phyloP scores from a whole-genome alignment of 2,888 invertebrate species.

The Eustalomyia histrio region DNA sequence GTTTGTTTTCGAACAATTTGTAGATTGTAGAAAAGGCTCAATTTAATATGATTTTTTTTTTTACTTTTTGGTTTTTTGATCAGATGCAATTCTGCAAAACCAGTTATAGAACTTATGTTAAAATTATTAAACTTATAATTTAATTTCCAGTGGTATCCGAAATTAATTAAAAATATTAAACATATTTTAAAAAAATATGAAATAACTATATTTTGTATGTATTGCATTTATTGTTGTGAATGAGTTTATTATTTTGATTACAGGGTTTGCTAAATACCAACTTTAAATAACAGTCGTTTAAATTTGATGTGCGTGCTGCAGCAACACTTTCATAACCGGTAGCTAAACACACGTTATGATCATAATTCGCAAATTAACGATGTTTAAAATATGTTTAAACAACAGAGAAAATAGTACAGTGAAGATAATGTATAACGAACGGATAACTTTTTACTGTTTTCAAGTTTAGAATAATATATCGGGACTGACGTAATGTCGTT shows the following conservation, averaged over 20 bases:
- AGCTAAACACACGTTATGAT: conserved; percentile 51
- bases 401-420: too few species aligned
- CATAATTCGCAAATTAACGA: conserved; percentile 51
- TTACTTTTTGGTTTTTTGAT: too few species aligned
- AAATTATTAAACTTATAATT: too few species aligned
- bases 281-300: conserved; percentile 39
- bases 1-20: background rate
- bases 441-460: too few species aligned
- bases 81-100: too few species aligned
- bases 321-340: conserved; percentile 49
- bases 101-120: too few species aligned
- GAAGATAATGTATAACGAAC: too few species aligned
- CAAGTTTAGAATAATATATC: too few species aligned
- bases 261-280: conserved; percentile 29
- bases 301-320: conserved; percentile 48
- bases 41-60: background rate
- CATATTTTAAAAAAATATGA: background rate
- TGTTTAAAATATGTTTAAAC: conserved; percentile 7
- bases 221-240: background rate
- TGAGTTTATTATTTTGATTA: conserved; percentile 37
- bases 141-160: too few species aligned
- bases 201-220: background rate
- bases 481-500: too few species aligned
- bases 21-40: background rate
- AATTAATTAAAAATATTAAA: too few species aligned